phyloP scores from a whole-genome alignment of 2,888 invertebrate genomes.

The Pantelozetes paolii region DNA sequence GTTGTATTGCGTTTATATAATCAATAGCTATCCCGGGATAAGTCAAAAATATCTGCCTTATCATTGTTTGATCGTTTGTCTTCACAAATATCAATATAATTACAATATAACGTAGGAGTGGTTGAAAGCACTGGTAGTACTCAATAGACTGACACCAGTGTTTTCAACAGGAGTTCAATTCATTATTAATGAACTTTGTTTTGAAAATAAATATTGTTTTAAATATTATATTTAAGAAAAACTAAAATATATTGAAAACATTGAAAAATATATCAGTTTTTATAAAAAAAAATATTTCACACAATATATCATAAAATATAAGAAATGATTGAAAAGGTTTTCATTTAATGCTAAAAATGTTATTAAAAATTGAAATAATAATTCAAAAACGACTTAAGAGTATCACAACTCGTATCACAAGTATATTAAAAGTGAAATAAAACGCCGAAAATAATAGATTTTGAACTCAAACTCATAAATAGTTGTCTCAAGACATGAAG shows the following conservation, averaged over 20 bases:
- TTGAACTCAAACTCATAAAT: slow-evolving; percentile 1
- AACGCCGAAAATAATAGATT: slow-evolving; percentile 10
- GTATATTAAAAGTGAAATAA: slow-evolving; percentile 29
- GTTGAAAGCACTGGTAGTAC: not conserved
- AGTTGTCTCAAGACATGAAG: slow-evolving; percentile 21
- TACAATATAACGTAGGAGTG: slow-evolving; percentile 2
- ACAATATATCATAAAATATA: too few species aligned
- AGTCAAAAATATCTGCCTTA: not conserved
- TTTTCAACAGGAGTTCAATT: not conserved
- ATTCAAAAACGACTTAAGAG: not conserved
- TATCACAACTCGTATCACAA: not conserved
- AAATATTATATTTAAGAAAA: too few species aligned
- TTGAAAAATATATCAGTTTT: too few species aligned
- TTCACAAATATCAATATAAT: not conserved
- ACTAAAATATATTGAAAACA: too few species aligned
- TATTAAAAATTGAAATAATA: not conserved
- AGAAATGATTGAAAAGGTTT: too few species aligned
- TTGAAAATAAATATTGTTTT: too few species aligned
- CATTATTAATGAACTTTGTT: not conserved
- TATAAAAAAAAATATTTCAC: too few species aligned
- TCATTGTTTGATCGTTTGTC: slow-evolving; percentile 15
- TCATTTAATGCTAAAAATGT: too few species aligned
- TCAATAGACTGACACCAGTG: not conserved
- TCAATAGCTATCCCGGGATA: slow-evolving; percentile 1
- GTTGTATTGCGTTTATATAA: not conserved